These are phyloP conservation scores for Turnix velox DNA, from an alignment of 2,113 vertebrate genomes.

Conservation along the genomic window DNA sequence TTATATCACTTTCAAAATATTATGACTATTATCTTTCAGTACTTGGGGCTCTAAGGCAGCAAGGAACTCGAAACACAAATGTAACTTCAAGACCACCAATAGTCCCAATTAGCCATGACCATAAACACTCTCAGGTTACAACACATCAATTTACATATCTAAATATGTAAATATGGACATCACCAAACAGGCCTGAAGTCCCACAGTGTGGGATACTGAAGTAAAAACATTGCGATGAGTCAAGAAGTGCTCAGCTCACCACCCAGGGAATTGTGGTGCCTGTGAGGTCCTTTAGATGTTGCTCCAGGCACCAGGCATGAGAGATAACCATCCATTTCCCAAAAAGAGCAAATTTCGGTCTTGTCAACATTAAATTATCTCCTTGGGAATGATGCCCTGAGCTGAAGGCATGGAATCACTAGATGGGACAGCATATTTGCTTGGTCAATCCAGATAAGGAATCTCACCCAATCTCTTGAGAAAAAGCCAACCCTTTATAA, in stretches of 20 bases:
- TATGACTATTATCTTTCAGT: slow-evolving; percentile 32
- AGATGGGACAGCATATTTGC: not conserved
- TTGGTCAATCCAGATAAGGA: not conserved
- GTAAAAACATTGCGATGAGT: not conserved
- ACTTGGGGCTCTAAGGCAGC: not conserved
- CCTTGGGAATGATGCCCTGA: not conserved
- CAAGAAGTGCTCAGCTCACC: not conserved
- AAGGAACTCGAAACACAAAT: not conserved
- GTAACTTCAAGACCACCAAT: slow-evolving; percentile 15
- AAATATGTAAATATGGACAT: not conserved
- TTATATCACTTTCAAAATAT: slow-evolving; percentile 55
- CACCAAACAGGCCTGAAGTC: not conserved
- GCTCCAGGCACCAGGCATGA: not conserved
- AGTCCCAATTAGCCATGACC: not conserved
- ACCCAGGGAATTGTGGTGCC: not conserved
- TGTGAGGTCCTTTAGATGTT: not conserved
- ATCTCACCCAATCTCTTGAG: not conserved
- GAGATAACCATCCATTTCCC: not conserved
- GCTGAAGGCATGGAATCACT: not conserved
- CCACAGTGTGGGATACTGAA: not conserved
- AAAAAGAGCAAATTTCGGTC: not conserved
- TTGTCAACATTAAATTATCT: not conserved
- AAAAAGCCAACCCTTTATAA: not conserved
- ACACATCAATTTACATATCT: not conserved
- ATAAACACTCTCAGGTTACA: slow-evolving; percentile 24